Percentiles rank a stretch among this genome's conserved stretches.
These are phyloP conservation scores for Chymomyza caudatula DNA, from an alignment of 2,888 invertebrate species.

Conservation along the genomic window DNA sequence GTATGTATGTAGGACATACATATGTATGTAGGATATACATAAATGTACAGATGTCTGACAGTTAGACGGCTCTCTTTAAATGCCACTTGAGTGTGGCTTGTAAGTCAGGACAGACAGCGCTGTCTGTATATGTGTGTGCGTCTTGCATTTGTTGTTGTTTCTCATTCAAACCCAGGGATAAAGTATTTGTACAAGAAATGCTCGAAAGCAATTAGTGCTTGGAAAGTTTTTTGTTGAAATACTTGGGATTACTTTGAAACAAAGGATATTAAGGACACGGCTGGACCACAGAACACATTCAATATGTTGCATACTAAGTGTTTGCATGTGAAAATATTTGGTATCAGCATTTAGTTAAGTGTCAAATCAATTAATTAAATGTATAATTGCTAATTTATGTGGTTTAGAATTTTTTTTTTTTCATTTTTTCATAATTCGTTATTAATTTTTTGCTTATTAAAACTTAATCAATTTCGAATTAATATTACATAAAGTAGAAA, in stretches of 20 bases:
- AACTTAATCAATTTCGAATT: constrained; percentile 12
- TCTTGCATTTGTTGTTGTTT: neutral
- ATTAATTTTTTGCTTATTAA: constrained; percentile 6
- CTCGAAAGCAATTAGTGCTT: neutral
- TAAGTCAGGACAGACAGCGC: neutral
- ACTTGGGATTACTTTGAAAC: neutral
- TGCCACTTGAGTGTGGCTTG: neutral
- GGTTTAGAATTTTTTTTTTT: neutral
- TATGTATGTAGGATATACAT: no score
- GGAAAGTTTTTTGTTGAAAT: neutral
- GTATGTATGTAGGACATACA: neutral
- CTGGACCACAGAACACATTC: neutral
- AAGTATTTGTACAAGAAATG: neutral
- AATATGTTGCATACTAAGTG: neutral
- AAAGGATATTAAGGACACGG: neutral
- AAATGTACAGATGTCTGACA: neutral
- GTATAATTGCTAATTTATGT: neutral
- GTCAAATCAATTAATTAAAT: neutral
- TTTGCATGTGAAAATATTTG: neutral
- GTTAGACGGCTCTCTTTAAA: neutral
- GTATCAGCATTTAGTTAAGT: neutral
- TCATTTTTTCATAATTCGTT: neutral
- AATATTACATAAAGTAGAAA: neutral
- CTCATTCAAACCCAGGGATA: neutral
- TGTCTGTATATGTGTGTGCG: neutral